Percentiles rank a stretch among this genome's conserved stretches.
phyloP scores from a whole-genome alignment of 2,888 invertebrate species.

The Rhagium mordax region DNA sequence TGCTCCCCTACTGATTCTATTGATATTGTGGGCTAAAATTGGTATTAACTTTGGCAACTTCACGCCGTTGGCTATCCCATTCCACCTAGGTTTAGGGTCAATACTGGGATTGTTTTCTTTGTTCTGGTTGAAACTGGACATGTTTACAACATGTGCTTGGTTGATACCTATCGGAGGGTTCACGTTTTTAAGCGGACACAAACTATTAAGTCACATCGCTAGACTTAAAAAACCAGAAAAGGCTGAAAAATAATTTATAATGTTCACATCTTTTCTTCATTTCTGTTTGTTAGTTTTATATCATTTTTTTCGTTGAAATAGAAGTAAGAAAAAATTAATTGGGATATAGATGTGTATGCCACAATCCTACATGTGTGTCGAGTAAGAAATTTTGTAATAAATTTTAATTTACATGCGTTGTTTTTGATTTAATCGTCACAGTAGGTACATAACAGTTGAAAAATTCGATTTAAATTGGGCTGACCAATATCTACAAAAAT shows the following conservation, averaged over 20 bases:
- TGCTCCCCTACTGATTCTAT: conserved; percentile 86
- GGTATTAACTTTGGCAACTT: conserved; percentile 91
- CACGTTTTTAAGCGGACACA: conserved; percentile 95
- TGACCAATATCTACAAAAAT: too few relatives aligned
- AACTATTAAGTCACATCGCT: conserved; percentile 88
- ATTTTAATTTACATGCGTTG: background rate
- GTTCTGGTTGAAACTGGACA: conserved; percentile 95
- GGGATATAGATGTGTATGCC: background rate
- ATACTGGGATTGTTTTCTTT: conserved; percentile 90
- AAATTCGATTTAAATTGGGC: too few relatives aligned
- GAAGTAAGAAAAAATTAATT: background rate
- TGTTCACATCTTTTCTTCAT: conserved; percentile 11
- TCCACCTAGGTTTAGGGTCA: conserved; percentile 91
- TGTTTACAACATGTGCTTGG: conserved; percentile 96
- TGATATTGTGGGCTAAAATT: conserved; percentile 89
- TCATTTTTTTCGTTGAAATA: background rate
- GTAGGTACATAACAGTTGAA: too few relatives aligned
- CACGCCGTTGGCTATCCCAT: conserved; percentile 87
- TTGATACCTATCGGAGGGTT: conserved; percentile 87
- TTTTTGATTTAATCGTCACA: too few relatives aligned
- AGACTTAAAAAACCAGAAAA: conserved; percentile 54
- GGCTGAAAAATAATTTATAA: conserved; percentile 44
- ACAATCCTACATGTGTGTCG: background rate
- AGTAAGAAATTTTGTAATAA: background rate
- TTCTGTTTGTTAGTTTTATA: conserved; percentile 8